These are phyloP conservation scores for Furcula furcula DNA, from an alignment of 2,888 invertebrate species.

Conservation along the genomic window DNA sequence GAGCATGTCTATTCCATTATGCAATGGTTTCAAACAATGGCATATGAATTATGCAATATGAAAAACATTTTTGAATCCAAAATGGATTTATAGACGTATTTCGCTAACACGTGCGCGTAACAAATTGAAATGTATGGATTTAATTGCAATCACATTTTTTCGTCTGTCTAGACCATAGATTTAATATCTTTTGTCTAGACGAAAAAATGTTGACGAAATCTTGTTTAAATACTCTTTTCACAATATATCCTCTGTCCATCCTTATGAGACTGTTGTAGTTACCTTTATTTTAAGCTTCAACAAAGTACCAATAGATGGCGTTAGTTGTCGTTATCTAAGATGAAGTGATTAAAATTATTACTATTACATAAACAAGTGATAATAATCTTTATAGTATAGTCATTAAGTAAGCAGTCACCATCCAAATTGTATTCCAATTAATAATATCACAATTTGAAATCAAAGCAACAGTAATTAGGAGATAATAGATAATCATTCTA, in stretches of 20 bases:
- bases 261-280: too few relatives aligned
- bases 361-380: background rate
- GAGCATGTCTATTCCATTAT: slow-evolving; percentile 3
- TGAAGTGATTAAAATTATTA: background rate
- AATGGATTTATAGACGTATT: slow-evolving; percentile 2
- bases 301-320: slow-evolving; percentile 21
- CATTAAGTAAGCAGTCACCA: background rate
- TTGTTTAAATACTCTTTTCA: too few relatives aligned
- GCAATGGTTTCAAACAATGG: slow-evolving; percentile 6
- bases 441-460: background rate
- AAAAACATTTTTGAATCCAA: slow-evolving; percentile 6
- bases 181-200: too few relatives aligned
- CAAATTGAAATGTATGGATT: slow-evolving; percentile 11
- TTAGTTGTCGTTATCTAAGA: slow-evolving; percentile 5
- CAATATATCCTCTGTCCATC: too few relatives aligned
- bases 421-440: background rate
- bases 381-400: background rate
- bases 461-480: too few relatives aligned
- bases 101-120: slow-evolving; percentile 6
- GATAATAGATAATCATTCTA: too few relatives aligned
- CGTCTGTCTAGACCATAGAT: slow-evolving; percentile 5
- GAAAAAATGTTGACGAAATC: too few relatives aligned
- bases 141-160: background rate
- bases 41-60: slow-evolving; percentile 6
- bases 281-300: slow-evolving; percentile 2